A percentile compares a stretch with the other conserved stretches of the same genome.
Evolutionary conservation across 2,113 vertebrate genomes (phyloP).

Genomic region (Micromys minutus): DNA sequence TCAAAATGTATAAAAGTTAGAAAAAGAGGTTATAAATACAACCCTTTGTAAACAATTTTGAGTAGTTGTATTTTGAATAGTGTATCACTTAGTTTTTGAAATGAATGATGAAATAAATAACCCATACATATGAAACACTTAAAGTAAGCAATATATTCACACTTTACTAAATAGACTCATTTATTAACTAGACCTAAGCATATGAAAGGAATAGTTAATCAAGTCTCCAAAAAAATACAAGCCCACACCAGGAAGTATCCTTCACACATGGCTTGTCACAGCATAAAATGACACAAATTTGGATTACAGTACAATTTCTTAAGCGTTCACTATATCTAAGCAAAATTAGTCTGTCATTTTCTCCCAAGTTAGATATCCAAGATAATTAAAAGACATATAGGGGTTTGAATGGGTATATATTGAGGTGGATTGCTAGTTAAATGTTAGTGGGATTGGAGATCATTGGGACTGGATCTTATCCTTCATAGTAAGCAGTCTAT

Average conservation of each 20-base stretch:
- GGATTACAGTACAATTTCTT: not conserved
- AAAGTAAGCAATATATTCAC: not conserved
- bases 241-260: too few relatives aligned
- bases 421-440: not conserved
- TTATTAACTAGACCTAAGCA: not conserved
- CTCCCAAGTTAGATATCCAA: not conserved
- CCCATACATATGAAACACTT: not conserved
- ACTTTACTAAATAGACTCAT: not conserved
- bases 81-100: not conserved
- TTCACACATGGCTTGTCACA: not conserved
- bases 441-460: not conserved
- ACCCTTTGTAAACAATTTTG: not conserved
- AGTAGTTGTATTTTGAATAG: not conserved
- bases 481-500: not conserved
- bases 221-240: not conserved
- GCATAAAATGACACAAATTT: not conserved
- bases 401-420: too few relatives aligned
- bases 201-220: not conserved
- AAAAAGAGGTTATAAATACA: not conserved
- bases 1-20: not conserved
- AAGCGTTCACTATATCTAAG: not conserved
- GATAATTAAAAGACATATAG: not conserved
- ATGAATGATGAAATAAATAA: not conserved
- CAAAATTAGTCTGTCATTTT: not conserved
- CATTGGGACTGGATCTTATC: not conserved